Base-by-base conservation (phyloP, 1,140 invertebrate genomes). In the Cepaea nemoralis region DNA sequence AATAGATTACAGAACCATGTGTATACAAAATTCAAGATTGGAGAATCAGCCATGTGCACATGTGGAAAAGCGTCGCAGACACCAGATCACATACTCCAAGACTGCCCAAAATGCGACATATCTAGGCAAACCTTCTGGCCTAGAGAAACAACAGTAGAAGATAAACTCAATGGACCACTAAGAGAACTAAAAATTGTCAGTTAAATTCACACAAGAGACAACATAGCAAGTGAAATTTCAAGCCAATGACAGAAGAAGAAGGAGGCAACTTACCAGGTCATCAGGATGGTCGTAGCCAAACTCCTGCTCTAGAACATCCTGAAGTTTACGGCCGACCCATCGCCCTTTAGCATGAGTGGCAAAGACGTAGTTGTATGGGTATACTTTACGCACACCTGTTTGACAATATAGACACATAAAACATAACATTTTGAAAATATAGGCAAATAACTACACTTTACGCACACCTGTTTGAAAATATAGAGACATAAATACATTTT, bases 321-420 rank as follows among this genome's bases (percentile, higher is more conserved):
- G 93, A 69, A 99, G 95, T 88, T 96, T 95, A 89, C 97, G 95
- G 27, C 97, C 97, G 6, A 99, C 95, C 99, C 98, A 99, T 83
- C 98, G 94, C 0, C 97, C 97, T 93, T 99, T 99, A 22, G 96
- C 97, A 92, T 97, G 98, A 16, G 97, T 98, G 69, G 96, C 97
- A 92, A 99, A 99, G 22, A 96, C 97, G 92, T 97, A 99, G 91
- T 97, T 97, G 93, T 99, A 99, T 0, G 98, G 98, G 91, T 98
- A 98, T 0, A 99, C 98, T 94, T 99, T 99, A 80, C 98, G 94
- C 77, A 99, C 93, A 85, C 97, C 97, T 98, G 93, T 22, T 85
- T 74, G 50, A 77, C 78, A 39, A 76, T 33, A 75, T 12, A 37
- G 37, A 48, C 55, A 37, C n/a, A 70, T 80, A 33, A 71, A 42